Evolutionary conservation across 2,113 vertebrate genomes (phyloP).

Genomic region (Thamnaconus septentrionalis): DNA sequence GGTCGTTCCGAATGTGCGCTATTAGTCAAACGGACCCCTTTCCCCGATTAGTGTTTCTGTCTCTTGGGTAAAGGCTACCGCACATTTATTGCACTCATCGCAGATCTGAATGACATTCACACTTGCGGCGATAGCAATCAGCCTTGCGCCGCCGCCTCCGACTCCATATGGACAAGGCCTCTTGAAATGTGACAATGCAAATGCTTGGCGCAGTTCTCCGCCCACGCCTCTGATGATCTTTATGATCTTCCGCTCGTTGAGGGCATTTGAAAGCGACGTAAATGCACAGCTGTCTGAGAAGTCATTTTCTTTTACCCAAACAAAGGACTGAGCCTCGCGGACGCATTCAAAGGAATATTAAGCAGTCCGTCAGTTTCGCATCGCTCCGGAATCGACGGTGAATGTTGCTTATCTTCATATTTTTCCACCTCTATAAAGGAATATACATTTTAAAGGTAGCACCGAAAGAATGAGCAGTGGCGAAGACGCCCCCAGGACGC

Average conservation of each 20-base stretch:
- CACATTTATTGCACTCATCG: slow-evolving; percentile 43
- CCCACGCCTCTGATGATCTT: slow-evolving; percentile 38
- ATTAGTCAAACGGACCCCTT: slow-evolving; percentile 71
- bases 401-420: too few species aligned
- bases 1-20: slow-evolving; percentile 57
- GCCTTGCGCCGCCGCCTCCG: slow-evolving; percentile 41
- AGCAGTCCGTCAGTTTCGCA: too few species aligned
- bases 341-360: too few species aligned
- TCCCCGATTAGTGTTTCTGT: slow-evolving; percentile 68
- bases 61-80: slow-evolving; percentile 55
- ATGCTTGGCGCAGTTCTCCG: slow-evolving; percentile 31
- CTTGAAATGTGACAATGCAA: slow-evolving; percentile 45
- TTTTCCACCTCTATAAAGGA: too few species aligned
- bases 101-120: slow-evolving; percentile 69
- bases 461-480: slow-evolving; percentile 24
- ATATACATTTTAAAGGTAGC: slow-evolving; percentile 26
- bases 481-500: background rate
- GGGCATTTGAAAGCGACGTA: slow-evolving; percentile 9
- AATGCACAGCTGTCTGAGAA: slow-evolving; percentile 16
- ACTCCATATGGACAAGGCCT: slow-evolving; percentile 39
- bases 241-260: slow-evolving; percentile 22
- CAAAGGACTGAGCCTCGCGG: background rate
- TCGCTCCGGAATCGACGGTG: too few species aligned
- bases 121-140: slow-evolving; percentile 67
- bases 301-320: slow-evolving; percentile 1